Evolutionary conservation across 2,797 vertebrate species (phyloP).

Genomic region (Craterocephalus amniculus): DNA sequence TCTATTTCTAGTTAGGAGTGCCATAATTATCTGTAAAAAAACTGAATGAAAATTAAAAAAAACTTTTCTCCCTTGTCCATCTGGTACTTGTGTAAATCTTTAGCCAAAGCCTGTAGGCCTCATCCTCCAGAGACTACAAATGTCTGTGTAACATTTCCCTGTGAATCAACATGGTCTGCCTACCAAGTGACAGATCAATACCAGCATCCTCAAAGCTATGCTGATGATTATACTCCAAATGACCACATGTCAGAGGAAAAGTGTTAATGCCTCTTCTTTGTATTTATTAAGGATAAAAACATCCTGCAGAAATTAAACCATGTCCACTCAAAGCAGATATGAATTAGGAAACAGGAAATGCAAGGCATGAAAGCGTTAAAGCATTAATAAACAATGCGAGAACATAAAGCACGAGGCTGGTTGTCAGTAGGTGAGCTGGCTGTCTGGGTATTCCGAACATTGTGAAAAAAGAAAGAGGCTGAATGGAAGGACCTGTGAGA

Average conservation of each 20-base stretch:
- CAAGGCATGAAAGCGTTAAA: slow-evolving; percentile 17
- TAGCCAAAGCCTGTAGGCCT: not conserved
- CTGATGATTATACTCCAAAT: not conserved
- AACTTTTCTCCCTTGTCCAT: not conserved
- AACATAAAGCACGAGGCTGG: slow-evolving; percentile 30
- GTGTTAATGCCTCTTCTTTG: not conserved
- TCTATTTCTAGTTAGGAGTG: not conserved
- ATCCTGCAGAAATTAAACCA: slow-evolving; percentile 5
- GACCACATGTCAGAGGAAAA: not conserved
- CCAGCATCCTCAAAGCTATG: not conserved
- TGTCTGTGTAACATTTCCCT: not conserved
- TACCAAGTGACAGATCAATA: not conserved
- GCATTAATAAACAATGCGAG: slow-evolving; percentile 61
- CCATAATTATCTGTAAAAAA: not conserved
- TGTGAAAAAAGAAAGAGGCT: slow-evolving; percentile 32
- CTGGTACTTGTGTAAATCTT: not conserved
- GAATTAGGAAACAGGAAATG: slow-evolving; percentile 30
- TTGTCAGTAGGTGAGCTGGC: slow-evolving; percentile 7
- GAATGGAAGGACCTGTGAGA: slow-evolving; percentile 14
- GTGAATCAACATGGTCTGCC: not conserved
- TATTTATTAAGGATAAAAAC: not conserved
- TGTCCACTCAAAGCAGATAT: slow-evolving; percentile 2
- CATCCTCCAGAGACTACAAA: not conserved
- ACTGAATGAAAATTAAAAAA: too few relatives aligned
- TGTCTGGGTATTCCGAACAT: slow-evolving; percentile 37